phyloP scores from a whole-genome alignment of 2,113 vertebrate genomes.

The Boulengeromyrus knoepffleri region DNA sequence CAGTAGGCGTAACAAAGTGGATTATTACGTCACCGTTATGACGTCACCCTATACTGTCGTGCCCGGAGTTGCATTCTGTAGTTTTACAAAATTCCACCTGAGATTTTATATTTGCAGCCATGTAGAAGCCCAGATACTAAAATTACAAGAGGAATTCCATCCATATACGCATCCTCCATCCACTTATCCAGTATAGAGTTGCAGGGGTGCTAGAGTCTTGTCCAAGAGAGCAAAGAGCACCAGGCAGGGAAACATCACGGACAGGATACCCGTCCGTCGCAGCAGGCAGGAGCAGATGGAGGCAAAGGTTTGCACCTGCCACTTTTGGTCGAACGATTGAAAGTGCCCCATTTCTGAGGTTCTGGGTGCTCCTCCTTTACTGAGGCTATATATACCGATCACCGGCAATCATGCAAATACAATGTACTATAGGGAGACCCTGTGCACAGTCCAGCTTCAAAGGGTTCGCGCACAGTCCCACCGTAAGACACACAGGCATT shows the following conservation, averaged over 20 bases:
- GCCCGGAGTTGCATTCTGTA: background rate
- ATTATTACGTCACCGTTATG: background rate
- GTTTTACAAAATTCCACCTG: background rate
- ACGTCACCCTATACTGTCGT: background rate
- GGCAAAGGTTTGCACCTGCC: background rate
- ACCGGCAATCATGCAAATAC: background rate
- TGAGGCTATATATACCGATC: background rate
- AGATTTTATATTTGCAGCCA: background rate
- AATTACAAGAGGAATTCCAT: background rate
- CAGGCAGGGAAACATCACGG: background rate
- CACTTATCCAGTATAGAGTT: background rate
- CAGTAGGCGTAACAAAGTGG: background rate
- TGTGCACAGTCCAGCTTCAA: background rate
- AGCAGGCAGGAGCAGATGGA: background rate
- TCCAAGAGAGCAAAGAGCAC: background rate
- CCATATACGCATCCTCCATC: background rate
- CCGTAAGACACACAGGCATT: background rate
- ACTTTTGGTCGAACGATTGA: background rate
- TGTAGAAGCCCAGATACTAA: background rate
- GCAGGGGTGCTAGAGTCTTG: background rate
- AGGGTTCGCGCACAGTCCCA: background rate
- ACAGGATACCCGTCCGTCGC: background rate
- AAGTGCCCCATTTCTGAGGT: background rate
- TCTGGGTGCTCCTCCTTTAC: background rate
- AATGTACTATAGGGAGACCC: background rate